A percentile compares a stretch with the other conserved stretches of the same genome.
phyloP scores from a whole-genome alignment of 2,888 invertebrate species.

The Ornithoptera alexandrae region DNA sequence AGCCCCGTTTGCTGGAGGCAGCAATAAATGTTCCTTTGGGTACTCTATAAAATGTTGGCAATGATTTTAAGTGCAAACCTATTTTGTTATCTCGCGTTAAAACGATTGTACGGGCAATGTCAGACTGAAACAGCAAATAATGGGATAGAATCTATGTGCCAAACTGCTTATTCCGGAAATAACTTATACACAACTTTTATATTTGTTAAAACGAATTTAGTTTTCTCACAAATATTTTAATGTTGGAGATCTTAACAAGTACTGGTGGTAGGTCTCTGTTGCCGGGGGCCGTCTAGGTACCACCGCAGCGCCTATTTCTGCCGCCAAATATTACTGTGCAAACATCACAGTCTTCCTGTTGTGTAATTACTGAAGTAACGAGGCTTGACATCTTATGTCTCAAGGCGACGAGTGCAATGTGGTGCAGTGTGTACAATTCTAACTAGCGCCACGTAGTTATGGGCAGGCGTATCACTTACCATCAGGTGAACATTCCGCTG shows the following conservation, averaged over 20 bases:
- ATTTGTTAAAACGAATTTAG: slow-evolving; percentile 13
- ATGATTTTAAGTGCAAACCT: slow-evolving; percentile 45
- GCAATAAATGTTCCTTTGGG: slow-evolving; percentile 55
- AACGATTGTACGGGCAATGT: slow-evolving; percentile 16
- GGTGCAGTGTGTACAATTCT: too few species aligned
- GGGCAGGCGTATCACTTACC: too few species aligned
- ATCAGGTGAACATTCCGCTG: too few species aligned
- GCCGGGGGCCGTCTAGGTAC: too few species aligned
- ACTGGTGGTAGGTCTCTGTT: background rate
- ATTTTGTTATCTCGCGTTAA: slow-evolving; percentile 38
- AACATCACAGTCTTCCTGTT: too few species aligned
- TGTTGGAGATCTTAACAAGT: background rate
- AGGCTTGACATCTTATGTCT: too few species aligned
- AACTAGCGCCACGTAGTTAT: too few species aligned
- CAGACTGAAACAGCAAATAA: slow-evolving; percentile 10
- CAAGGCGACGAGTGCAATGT: too few species aligned
- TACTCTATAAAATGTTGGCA: slow-evolving; percentile 49
- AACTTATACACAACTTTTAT: slow-evolving; percentile 17
- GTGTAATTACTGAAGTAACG: too few species aligned
- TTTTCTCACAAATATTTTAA: background rate
- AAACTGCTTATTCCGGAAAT: slow-evolving; percentile 24
- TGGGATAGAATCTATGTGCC: slow-evolving; percentile 18
- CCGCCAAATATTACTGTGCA: too few species aligned
- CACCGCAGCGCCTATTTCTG: too few species aligned
- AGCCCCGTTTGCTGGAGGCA: slow-evolving; percentile 51